Evolutionary conservation across 1,140 invertebrate species (phyloP).

Genomic region (Oscheius sp.): DNA sequence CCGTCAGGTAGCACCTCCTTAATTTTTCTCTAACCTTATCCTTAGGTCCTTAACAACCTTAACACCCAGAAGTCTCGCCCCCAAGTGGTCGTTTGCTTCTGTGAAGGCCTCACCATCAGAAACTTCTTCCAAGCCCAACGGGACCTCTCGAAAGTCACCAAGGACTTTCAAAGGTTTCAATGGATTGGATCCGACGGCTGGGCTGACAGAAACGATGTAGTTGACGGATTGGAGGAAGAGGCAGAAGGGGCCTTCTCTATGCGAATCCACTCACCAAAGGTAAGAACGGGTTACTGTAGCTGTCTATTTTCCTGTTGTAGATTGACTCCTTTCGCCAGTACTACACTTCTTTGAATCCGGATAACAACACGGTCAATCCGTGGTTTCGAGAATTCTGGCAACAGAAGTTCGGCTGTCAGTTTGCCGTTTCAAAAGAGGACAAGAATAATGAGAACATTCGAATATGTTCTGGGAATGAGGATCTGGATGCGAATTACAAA

Average conservation of each 20-base stretch:
- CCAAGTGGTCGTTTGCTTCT: constrained; percentile 78
- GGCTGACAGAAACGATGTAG: constrained; percentile 51
- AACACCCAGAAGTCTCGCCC: constrained; percentile 61
- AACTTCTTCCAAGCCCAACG: constrained; percentile 71
- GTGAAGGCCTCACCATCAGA: constrained; percentile 74
- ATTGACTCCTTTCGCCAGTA: constrained; percentile 60
- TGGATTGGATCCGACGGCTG: constrained; percentile 59
- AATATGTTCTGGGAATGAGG: constrained; percentile 56
- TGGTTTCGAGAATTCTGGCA: constrained; percentile 79
- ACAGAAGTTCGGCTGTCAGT: constrained; percentile 60
- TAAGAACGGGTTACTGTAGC: constrained; percentile 69
- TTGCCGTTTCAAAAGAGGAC: constrained; percentile 33
- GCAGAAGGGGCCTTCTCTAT: constrained; percentile 75
- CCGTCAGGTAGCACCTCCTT: constrained; percentile 2
- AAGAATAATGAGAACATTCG: constrained; percentile 54
- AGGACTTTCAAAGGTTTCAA: constrained; percentile 46
- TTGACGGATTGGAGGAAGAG: constrained; percentile 67
- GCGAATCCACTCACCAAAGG: constrained; percentile 72
- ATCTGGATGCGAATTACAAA: constrained; percentile 49
- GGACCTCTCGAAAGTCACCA: constrained; percentile 54
- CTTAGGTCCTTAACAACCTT: constrained; percentile 10
- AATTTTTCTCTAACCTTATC: not conserved
- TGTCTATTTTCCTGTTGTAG: not conserved
- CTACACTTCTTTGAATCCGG: constrained; percentile 70
- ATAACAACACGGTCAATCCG: constrained; percentile 71